Percentiles rank a stretch among this genome's conserved stretches.
Conservation (phyloP, 53 echinoderm and acorn worm species). For the Pentamera pediparva region DNA sequence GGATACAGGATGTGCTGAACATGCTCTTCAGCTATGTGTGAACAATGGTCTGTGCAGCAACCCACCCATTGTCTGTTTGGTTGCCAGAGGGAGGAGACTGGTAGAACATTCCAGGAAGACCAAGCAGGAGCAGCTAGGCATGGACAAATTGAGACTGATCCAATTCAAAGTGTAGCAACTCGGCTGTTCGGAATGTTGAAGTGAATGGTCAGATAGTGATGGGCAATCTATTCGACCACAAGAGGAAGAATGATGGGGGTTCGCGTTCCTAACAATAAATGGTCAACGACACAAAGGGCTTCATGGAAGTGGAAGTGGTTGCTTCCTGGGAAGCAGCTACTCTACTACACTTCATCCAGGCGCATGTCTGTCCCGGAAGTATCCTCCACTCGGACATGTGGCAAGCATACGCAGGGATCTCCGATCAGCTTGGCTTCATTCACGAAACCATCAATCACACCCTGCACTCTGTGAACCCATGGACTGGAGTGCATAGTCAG, state of each 20-base stretch:
- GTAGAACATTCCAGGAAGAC: neutral
- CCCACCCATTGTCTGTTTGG: neutral
- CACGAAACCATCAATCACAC: slow-evolving; percentile 1
- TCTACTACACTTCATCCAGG: neutral
- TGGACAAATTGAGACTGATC: neutral
- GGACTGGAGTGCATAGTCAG: neutral
- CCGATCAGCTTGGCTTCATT: neutral
- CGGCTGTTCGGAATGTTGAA: neutral
- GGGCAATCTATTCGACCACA: neutral
- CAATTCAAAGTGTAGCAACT: neutral
- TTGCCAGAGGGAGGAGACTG: neutral
- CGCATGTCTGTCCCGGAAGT: neutral
- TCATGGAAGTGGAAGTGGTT: neutral
- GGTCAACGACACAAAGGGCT: neutral
- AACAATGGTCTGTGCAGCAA: neutral
- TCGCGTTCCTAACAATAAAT: neutral
- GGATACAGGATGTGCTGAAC: neutral
- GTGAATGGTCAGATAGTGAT: neutral
- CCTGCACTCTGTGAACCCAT: neutral
- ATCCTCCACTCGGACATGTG: neutral
- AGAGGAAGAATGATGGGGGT: neutral
- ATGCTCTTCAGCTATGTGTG: neutral
- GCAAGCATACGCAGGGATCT: neutral
- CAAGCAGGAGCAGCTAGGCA: neutral
- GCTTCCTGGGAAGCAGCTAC: neutral